phyloP scores from a whole-genome alignment of 2,797 vertebrate species.

The Onychomys leucogaster region DNA sequence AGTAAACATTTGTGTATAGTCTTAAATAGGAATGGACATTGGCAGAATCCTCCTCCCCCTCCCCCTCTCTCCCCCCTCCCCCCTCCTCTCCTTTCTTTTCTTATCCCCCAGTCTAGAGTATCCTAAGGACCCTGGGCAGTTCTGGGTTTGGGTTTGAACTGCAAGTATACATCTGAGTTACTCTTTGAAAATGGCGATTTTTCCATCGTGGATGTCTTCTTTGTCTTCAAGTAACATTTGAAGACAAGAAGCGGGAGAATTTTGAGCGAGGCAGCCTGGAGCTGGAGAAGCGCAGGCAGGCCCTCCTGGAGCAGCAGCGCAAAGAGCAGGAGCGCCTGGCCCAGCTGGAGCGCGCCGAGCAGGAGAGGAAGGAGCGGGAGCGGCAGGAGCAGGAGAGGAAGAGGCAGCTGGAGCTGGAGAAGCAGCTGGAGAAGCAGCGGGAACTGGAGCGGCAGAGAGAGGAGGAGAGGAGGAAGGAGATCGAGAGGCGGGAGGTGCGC shows the following conservation, averaged over 20 bases:
- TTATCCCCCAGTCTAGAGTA: background rate
- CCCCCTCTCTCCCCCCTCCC: too few relatives aligned
- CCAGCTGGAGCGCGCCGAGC: constrained; percentile 94
- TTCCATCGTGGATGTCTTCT: background rate
- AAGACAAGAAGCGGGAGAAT: constrained; percentile 99
- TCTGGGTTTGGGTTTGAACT: background rate
- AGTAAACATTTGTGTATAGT: background rate
- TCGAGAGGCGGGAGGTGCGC: constrained; percentile 96
- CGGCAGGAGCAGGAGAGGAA: constrained; percentile 96
- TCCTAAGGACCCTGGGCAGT: background rate
- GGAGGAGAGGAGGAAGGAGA: constrained; percentile 96
- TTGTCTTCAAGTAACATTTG: constrained; percentile 92
- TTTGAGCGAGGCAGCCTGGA: constrained; percentile 98
- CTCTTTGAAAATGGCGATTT: background rate
- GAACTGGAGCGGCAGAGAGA: constrained; percentile 96
- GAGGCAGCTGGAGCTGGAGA: constrained; percentile 96
- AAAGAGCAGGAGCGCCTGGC: constrained; percentile 97
- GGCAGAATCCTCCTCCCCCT: background rate
- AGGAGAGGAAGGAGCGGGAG: constrained; percentile 95
- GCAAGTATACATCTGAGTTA: background rate
- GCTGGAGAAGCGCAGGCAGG: constrained; percentile 96
- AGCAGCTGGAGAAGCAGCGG: constrained; percentile 95
- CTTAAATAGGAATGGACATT: background rate
- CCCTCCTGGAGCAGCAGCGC: constrained; percentile 96
- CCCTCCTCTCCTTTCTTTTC: too few relatives aligned